phyloP scores from a whole-genome alignment of 1,140 invertebrate species.

The Bombus waltoni region DNA sequence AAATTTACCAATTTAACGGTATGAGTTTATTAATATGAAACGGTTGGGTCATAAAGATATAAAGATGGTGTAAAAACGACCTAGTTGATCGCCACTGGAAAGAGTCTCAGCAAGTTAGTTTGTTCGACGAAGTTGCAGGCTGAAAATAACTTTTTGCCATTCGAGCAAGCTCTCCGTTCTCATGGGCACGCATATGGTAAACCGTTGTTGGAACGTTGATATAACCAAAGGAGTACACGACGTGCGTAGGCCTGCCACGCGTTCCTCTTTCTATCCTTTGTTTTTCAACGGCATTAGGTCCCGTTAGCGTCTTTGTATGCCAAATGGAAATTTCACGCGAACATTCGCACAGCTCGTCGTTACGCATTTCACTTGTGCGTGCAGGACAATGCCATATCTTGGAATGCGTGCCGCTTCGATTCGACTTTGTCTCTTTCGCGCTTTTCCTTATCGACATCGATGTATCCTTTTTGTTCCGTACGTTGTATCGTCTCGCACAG shows the following conservation, averaged over 20 bases:
- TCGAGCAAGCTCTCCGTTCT: slow-evolving; percentile 3
- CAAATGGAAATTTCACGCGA: slow-evolving; percentile 47
- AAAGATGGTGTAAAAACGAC: not conserved
- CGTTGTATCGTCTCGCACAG: not conserved
- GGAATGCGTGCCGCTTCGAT: not conserved
- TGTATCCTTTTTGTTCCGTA: too few relatives aligned
- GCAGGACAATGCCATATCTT: slow-evolving; percentile 12
- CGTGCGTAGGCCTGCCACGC: slow-evolving; percentile 29
- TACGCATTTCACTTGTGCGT: slow-evolving; percentile 21
- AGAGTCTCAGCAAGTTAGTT: not conserved
- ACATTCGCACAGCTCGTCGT: slow-evolving; percentile 15
- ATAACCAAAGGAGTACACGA: slow-evolving; percentile 41
- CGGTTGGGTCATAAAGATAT: not conserved
- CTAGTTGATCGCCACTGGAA: slow-evolving; percentile 1
- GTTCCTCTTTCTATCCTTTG: slow-evolving; percentile 38
- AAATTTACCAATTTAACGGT: too few relatives aligned
- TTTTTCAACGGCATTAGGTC: slow-evolving; percentile 41
- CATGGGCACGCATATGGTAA: slow-evolving; percentile 21
- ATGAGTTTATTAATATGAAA: not conserved
- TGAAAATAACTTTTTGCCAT: slow-evolving; percentile 33
- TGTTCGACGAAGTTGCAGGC: not conserved
- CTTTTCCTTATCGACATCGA: not conserved
- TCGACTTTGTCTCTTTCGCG: not conserved
- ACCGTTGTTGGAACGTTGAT: slow-evolving; percentile 43
- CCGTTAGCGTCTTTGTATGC: slow-evolving; percentile 55